phyloP scores from a whole-genome alignment of 53 echinoderm and acorn worm genomes.

The Patiria pectinifera region DNA sequence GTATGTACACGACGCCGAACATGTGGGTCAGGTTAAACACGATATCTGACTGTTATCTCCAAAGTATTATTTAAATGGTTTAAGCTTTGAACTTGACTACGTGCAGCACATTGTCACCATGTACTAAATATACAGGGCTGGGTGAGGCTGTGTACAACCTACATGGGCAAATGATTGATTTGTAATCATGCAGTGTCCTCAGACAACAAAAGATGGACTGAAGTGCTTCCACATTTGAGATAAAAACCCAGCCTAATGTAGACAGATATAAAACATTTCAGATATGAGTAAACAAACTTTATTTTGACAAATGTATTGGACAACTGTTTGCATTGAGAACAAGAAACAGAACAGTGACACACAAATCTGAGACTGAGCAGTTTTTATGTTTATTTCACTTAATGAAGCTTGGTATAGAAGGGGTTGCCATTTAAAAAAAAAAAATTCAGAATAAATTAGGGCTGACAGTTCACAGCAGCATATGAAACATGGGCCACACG shows the following conservation, averaged over 20 bases:
- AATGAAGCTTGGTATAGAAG: too few species aligned
- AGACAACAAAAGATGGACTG: neutral
- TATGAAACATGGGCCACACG: too few species aligned
- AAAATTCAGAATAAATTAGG: too few species aligned
- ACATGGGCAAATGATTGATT: neutral
- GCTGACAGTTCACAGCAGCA: too few species aligned
- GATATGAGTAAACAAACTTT: neutral
- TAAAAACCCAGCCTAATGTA: neutral
- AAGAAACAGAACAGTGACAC: neutral
- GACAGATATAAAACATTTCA: neutral
- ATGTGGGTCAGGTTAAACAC: neutral
- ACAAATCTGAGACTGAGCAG: neutral
- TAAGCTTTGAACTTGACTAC: neutral
- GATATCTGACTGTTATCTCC: slow-evolving; percentile 3
- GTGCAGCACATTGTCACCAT: neutral
- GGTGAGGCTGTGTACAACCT: neutral
- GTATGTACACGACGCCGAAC: too few species aligned
- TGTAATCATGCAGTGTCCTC: neutral
- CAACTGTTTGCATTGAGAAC: neutral
- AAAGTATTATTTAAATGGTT: neutral
- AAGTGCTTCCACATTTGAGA: neutral
- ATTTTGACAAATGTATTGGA: neutral
- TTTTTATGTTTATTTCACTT: neutral
- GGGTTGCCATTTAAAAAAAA: too few species aligned
- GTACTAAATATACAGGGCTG: neutral